Percentiles rank a stretch among this genome's conserved stretches.
These are phyloP conservation scores for Scleropages formosus DNA, from an alignment of 2,797 vertebrate genomes.

Conservation along the genomic window DNA sequence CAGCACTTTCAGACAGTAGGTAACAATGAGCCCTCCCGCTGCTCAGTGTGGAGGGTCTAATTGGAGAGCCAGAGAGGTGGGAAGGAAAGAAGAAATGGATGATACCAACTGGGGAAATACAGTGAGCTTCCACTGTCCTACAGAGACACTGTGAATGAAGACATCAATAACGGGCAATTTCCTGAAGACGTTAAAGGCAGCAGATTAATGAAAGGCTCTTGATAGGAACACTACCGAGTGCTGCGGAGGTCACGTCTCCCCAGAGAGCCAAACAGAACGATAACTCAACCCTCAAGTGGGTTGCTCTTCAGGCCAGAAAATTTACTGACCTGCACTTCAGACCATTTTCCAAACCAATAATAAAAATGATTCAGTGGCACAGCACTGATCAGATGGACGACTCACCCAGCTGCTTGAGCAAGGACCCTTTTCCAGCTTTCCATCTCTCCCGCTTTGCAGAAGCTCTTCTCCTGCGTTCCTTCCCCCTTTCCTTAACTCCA, in stretches of 20 bases:
- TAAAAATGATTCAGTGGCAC: background rate
- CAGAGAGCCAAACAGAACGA: background rate
- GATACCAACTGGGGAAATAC: background rate
- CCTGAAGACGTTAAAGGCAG: background rate
- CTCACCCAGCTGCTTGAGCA: slow-evolving; percentile 90
- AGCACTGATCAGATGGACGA: background rate
- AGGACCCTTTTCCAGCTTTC: slow-evolving; percentile 81
- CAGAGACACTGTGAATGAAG: background rate
- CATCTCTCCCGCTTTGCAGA: slow-evolving; percentile 87
- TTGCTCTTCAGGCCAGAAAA: background rate
- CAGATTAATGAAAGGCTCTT: background rate
- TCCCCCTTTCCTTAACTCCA: slow-evolving; percentile 80
- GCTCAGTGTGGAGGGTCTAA: background rate
- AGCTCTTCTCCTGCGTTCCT: slow-evolving; percentile 81
- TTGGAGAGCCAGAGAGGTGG: background rate
- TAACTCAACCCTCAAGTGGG: background rate
- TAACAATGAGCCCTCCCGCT: background rate
- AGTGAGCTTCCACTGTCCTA: background rate
- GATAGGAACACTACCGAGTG: background rate
- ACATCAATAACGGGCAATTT: background rate
- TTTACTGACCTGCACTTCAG: background rate
- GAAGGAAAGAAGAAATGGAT: background rate
- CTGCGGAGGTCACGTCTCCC: background rate
- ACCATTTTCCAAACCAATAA: background rate
- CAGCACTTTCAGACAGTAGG: background rate